A percentile compares a stretch with the other conserved stretches of the same genome.
Evolutionary conservation across 1,140 invertebrate genomes (phyloP).

Genomic region (Drosophila nasuta): DNA sequence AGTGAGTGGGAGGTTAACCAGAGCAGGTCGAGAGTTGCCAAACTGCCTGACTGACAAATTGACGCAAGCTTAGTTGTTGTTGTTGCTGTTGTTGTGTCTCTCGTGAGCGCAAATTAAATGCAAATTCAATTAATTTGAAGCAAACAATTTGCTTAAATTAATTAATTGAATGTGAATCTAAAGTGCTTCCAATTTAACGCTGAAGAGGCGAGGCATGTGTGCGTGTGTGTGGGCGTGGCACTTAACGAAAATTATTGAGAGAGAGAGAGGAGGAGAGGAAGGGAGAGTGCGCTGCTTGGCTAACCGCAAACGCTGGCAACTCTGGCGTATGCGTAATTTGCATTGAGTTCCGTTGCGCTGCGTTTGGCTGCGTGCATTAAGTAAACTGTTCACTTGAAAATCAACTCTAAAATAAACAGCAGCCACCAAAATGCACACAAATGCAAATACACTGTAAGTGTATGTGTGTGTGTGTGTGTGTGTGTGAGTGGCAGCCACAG

Average conservation of each 20-base stretch:
- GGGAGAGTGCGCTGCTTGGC: constrained; percentile 39
- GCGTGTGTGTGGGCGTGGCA: constrained; percentile 51
- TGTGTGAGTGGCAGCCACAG: constrained; percentile 30
- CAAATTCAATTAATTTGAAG: constrained; percentile 84
- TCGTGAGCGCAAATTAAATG: constrained; percentile 81
- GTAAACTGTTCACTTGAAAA: constrained; percentile 84
- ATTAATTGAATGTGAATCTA: constrained; percentile 84
- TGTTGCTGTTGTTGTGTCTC: constrained; percentile 42
- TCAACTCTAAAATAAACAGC: constrained; percentile 83
- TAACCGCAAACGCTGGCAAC: constrained; percentile 74
- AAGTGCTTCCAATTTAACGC: constrained; percentile 80
- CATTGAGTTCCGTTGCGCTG: constrained; percentile 55
- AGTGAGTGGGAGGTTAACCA: constrained; percentile 10
- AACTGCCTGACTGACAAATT: constrained; percentile 43
- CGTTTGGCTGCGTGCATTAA: constrained; percentile 64
- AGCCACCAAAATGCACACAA: constrained; percentile 56
- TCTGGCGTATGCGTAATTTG: constrained; percentile 79
- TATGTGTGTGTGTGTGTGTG: not conserved
- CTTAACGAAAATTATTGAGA: constrained; percentile 74
- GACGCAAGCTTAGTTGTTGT: constrained; percentile 45
- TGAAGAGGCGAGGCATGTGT: constrained; percentile 44
- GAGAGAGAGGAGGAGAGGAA: not conserved
- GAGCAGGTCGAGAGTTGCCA: constrained; percentile 47
- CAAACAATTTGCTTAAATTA: constrained; percentile 84
- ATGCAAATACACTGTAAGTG: constrained; percentile 50